A percentile compares a stretch with the other conserved stretches of the same genome.
Evolutionary conservation across 2,888 invertebrate genomes (phyloP).

Genomic region (Piscicola geometra): DNA sequence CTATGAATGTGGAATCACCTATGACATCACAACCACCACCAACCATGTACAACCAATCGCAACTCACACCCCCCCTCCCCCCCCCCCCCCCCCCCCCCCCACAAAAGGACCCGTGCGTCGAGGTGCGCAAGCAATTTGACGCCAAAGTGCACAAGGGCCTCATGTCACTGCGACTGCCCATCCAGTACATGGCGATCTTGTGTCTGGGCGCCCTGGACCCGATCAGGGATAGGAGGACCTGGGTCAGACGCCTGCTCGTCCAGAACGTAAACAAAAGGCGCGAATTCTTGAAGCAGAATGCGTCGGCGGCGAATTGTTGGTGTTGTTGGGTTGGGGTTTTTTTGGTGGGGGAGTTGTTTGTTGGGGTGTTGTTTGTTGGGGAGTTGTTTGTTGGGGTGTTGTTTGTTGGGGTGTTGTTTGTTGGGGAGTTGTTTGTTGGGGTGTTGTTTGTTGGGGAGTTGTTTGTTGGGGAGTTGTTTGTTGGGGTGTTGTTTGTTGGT

Average conservation of each 20-base stretch:
- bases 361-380: background rate
- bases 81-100: background rate
- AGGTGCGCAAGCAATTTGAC: conserved; percentile 79
- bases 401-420: background rate
- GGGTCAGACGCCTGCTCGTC: conserved; percentile 71
- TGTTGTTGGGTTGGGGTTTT: background rate
- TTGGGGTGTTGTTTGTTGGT: background rate
- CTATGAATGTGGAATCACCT: too few relatives aligned
- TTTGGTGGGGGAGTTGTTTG: background rate
- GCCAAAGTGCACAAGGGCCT: conserved; percentile 86
- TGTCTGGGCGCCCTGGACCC: conserved; percentile 82
- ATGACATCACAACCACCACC: too few relatives aligned
- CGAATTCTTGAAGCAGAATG: conserved; percentile 74
- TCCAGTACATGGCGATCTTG: conserved; percentile 95
- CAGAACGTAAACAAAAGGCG: conserved; percentile 80
- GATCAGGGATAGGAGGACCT: conserved; percentile 68
- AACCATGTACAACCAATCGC: too few relatives aligned
- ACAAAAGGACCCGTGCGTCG: conserved; percentile 54
- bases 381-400: background rate
- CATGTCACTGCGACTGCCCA: conserved; percentile 65
- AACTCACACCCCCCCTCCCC: too few relatives aligned
- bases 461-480: background rate
- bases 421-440: background rate
- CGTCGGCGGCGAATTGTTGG: conserved; percentile 52
- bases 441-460: background rate